Evolutionary conservation across 2,113 vertebrate species (phyloP).

Genomic region (Microtus richardsoni): DNA sequence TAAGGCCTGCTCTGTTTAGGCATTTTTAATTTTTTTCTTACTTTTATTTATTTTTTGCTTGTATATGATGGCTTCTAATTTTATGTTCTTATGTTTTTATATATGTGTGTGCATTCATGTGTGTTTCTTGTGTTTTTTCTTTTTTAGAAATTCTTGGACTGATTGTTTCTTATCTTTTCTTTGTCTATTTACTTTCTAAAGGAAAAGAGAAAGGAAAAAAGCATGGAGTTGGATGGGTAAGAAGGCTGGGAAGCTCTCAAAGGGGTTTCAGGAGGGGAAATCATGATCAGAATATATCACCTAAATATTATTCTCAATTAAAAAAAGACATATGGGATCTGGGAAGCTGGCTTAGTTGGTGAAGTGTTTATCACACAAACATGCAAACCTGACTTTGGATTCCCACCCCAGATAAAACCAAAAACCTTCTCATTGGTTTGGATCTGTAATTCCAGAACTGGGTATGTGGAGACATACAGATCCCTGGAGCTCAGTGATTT

Average conservation of each 20-base stretch:
- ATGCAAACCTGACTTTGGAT: neutral
- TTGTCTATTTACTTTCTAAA: neutral
- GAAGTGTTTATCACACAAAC: neutral
- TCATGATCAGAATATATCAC: neutral
- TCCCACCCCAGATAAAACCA: too few relatives aligned
- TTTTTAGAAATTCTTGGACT: neutral
- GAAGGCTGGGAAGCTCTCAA: neutral
- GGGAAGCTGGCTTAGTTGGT: neutral
- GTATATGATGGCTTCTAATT: neutral
- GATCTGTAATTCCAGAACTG: neutral
- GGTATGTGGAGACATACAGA: neutral
- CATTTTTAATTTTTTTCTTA: neutral
- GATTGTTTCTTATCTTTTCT: neutral
- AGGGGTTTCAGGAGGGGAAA: neutral
- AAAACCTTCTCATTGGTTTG: neutral
- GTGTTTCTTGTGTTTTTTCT: accelerated
- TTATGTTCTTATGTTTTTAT: neutral
- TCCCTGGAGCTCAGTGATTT: neutral
- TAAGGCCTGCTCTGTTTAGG: neutral
- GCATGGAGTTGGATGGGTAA: neutral
- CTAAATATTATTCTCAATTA: neutral
- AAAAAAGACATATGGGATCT: neutral
- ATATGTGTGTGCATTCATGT: neutral
- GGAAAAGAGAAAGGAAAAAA: neutral
- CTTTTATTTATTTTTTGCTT: neutral